Evolutionary conservation across 2,888 invertebrate species (phyloP).

Genomic region (Charanyca ferruginea): DNA sequence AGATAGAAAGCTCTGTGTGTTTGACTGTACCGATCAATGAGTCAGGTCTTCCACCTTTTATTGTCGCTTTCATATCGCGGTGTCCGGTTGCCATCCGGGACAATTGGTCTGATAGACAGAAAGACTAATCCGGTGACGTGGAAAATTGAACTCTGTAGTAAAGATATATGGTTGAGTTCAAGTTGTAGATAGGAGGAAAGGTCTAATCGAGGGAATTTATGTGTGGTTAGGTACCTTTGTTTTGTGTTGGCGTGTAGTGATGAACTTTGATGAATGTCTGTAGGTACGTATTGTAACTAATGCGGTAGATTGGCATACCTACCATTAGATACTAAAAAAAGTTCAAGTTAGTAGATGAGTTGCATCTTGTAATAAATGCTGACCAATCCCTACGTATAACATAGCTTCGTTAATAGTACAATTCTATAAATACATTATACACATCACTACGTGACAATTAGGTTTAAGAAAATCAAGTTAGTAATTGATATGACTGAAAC

Average conservation of each 20-base stretch:
- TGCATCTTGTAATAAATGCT: too few species aligned
- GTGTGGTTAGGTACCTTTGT: slow-evolving; percentile 70
- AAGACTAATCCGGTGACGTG: slow-evolving; percentile 43
- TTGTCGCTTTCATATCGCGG: slow-evolving; percentile 89
- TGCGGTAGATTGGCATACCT: not conserved
- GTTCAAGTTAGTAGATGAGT: too few species aligned
- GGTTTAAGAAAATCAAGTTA: too few species aligned
- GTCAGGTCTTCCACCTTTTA: slow-evolving; percentile 89
- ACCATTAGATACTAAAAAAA: too few species aligned
- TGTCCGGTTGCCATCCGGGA: slow-evolving; percentile 88
- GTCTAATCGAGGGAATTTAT: slow-evolving; percentile 65
- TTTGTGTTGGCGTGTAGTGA: slow-evolving; percentile 63
- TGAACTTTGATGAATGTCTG: slow-evolving; percentile 50
- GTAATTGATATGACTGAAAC: too few species aligned
- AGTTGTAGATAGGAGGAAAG: slow-evolving; percentile 32
- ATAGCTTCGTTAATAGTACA: too few species aligned
- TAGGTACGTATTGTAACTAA: not conserved
- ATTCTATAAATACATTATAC: too few species aligned
- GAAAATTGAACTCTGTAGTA: slow-evolving; percentile 33
- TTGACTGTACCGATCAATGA: slow-evolving; percentile 84
- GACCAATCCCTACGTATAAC: too few species aligned
- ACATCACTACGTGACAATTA: too few species aligned
- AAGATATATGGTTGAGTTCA: slow-evolving; percentile 31
- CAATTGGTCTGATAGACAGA: slow-evolving; percentile 79
- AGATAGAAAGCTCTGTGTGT: slow-evolving; percentile 56